A percentile compares a stretch with the other conserved stretches of the same genome.
Evolutionary conservation across 2,888 invertebrate species (phyloP).

Genomic region (Apamea crenata): DNA sequence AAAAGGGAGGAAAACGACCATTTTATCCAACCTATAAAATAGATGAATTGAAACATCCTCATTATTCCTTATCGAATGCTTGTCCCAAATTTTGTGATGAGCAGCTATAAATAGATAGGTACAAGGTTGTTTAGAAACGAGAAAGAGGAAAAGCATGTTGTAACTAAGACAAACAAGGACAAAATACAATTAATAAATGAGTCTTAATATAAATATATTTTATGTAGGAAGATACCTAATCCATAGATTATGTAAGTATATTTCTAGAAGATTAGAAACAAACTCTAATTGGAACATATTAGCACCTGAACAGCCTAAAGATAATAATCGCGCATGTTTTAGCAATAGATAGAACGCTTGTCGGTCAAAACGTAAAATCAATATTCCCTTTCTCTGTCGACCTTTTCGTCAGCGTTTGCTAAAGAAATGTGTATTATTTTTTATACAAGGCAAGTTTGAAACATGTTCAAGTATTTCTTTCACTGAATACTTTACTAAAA

Average conservation of each 20-base stretch:
- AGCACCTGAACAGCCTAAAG: not conserved
- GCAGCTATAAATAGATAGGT: not conserved
- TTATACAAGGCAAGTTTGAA: slow-evolving; percentile 9
- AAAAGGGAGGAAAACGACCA: not conserved
- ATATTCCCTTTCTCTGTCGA: slow-evolving; percentile 48
- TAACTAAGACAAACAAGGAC: slow-evolving; percentile 13
- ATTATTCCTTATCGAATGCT: not conserved
- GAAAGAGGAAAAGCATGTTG: not conserved
- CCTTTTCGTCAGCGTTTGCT: slow-evolving; percentile 40
- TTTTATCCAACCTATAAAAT: too few species aligned
- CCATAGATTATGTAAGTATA: not conserved
- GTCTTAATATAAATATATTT: not conserved
- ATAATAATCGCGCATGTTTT: slow-evolving; percentile 36
- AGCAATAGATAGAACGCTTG: slow-evolving; percentile 21
- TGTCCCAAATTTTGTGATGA: not conserved
- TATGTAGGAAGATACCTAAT: not conserved
- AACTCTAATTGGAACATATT: not conserved
- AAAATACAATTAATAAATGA: not conserved
- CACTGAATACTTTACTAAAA: not conserved
- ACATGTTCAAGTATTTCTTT: not conserved
- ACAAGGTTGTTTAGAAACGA: not conserved
- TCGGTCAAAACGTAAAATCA: slow-evolving; percentile 55
- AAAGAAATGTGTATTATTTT: slow-evolving; percentile 26
- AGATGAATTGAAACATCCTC: not conserved
- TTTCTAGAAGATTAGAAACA: slow-evolving; percentile 15